These are phyloP conservation scores for Rhinogobio ventralis DNA, from an alignment of 2,797 vertebrate species.

Conservation along the genomic window DNA sequence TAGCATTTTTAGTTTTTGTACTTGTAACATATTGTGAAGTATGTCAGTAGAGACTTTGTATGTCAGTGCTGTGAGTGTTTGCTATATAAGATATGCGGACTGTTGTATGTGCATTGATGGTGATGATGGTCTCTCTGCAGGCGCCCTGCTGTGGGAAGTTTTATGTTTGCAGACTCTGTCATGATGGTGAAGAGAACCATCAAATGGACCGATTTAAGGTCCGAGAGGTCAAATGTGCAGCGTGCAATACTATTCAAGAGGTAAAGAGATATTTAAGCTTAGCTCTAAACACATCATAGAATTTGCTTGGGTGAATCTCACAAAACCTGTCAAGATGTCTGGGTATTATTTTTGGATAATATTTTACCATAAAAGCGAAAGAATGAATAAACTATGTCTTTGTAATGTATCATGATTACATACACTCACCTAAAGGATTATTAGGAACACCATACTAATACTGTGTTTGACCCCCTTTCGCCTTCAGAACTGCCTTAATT, in stretches of 20 bases:
- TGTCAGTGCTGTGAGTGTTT: background rate
- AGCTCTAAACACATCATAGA: background rate
- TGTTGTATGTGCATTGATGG: no score
- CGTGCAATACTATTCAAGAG: constrained; percentile 84
- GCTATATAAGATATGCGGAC: background rate
- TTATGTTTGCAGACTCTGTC: constrained; percentile 92
- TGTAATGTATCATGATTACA: no score
- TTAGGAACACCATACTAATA: no score
- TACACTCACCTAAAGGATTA: no score
- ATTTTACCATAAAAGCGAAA: no score
- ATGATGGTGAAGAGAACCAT: constrained; percentile 88
- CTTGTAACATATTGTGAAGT: background rate
- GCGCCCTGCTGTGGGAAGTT: constrained; percentile 94
- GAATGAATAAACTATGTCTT: no score
- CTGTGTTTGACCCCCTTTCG: no score
- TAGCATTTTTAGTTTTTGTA: background rate
- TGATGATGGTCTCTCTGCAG: constrained; percentile 70
- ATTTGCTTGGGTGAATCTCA: no score
- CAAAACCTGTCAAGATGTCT: no score
- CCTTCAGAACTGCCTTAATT: no score
- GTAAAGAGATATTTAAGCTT: constrained; percentile 66
- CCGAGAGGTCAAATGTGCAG: constrained; percentile 85
- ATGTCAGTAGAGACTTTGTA: background rate
- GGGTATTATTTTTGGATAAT: no score
- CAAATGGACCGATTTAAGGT: constrained; percentile 92